Evolutionary conservation across 2,888 invertebrate genomes (phyloP).

Genomic region (Ceriagrion tenellum): DNA sequence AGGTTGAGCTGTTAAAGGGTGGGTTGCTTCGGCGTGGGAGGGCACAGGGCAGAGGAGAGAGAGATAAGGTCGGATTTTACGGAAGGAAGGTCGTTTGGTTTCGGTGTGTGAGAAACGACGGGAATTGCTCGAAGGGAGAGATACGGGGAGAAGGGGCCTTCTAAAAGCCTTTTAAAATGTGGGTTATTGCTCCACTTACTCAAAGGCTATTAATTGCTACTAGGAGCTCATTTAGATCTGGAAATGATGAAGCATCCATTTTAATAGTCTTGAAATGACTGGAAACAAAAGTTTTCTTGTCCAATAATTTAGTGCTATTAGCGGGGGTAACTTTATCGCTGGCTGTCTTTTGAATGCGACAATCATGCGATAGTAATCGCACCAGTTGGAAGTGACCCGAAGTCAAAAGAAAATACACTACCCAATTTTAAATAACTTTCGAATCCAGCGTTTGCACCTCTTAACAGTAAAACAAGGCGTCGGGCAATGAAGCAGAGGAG

Average conservation of each 20-base stretch:
- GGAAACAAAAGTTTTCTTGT: neutral
- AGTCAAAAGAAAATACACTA: too few relatives aligned
- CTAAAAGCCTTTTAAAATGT: neutral
- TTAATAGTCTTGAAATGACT: neutral
- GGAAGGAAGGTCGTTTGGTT: neutral
- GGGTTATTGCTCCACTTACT: neutral
- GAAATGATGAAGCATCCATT: neutral
- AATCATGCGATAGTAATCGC: too few relatives aligned
- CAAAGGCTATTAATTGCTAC: neutral
- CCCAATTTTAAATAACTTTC: too few relatives aligned
- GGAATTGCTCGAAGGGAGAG: neutral
- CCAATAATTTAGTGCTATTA: neutral
- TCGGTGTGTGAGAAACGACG: neutral
- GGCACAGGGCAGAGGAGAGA: neutral
- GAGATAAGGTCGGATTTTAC: constrained; percentile 31
- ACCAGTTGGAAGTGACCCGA: too few relatives aligned
- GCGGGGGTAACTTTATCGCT: neutral
- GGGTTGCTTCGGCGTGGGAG: neutral
- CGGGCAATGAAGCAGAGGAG: too few relatives aligned
- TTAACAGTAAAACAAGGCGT: too few relatives aligned
- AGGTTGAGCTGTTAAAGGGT: neutral
- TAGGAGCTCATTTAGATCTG: neutral
- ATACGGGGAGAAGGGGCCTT: neutral
- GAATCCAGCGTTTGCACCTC: too few relatives aligned
- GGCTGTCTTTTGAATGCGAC: too few relatives aligned